Conservation (phyloP, 2,797 vertebrate species). For the Centroberyx gerrardi region DNA sequence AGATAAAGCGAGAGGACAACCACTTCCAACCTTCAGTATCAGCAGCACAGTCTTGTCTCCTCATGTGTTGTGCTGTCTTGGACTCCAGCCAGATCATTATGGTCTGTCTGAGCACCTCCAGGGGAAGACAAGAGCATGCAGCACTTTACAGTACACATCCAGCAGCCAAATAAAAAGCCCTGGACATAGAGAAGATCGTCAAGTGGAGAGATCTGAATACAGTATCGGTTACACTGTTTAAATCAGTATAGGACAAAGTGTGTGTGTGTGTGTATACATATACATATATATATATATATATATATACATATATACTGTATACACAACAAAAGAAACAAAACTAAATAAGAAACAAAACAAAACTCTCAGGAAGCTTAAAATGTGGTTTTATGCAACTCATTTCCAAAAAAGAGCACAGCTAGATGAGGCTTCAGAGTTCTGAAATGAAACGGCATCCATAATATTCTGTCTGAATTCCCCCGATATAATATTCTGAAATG, state of each 20-base stretch:
- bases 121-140: slow-evolving; percentile 67
- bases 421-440: slow-evolving; percentile 23
- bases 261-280: neutral
- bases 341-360: slow-evolving; percentile 4
- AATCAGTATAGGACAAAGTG: neutral
- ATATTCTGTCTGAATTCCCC: slow-evolving; percentile 50
- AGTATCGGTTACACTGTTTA: neutral
- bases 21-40: slow-evolving; percentile 50
- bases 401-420: slow-evolving; percentile 6
- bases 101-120: slow-evolving; percentile 62
- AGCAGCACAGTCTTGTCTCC: slow-evolving; percentile 37
- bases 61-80: slow-evolving; percentile 42
- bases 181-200: slow-evolving; percentile 17
- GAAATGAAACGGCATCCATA: slow-evolving; percentile 59
- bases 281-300: too few species aligned
- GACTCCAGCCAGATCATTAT: slow-evolving; percentile 70
- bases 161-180: slow-evolving; percentile 27
- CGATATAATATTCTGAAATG: slow-evolving; percentile 39
- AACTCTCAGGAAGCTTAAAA: slow-evolving; percentile 31
- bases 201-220: slow-evolving; percentile 2
- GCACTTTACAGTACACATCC: slow-evolving; percentile 42
- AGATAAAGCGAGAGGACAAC: slow-evolving; percentile 48
- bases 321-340: slow-evolving; percentile 23
- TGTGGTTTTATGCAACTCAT: slow-evolving; percentile 4
- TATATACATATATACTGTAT: too few species aligned